phyloP scores from a whole-genome alignment of 2,113 vertebrate genomes.

The Terrapene triunguis region DNA sequence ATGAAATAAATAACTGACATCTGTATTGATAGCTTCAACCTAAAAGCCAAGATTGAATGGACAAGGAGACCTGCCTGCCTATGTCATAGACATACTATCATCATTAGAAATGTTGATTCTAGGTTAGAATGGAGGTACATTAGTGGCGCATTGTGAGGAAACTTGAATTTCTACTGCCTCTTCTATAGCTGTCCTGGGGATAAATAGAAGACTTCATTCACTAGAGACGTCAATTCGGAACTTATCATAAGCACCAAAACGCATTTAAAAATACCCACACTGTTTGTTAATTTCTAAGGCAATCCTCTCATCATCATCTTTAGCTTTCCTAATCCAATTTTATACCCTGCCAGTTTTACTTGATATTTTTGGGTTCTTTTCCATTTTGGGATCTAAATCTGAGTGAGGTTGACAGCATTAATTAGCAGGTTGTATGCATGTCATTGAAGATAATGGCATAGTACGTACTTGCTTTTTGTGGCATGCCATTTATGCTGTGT shows the following conservation, averaged over 20 bases:
- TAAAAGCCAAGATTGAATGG: background rate
- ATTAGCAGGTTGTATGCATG: rapidly evolving
- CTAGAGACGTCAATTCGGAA: background rate
- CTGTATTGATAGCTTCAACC: background rate
- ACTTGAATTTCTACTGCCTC: background rate
- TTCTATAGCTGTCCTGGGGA: background rate
- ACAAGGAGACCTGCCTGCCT: background rate
- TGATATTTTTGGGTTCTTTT: background rate
- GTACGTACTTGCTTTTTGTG: background rate
- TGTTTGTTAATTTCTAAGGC: background rate
- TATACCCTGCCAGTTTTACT: background rate
- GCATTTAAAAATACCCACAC: background rate
- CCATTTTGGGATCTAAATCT: background rate
- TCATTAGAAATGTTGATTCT: background rate
- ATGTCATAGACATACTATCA: background rate
- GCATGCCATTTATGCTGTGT: constrained; percentile 6
- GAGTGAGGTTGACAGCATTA: background rate
- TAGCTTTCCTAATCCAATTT: background rate
- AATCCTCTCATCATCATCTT: background rate
- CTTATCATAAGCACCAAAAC: background rate
- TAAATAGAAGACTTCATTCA: background rate
- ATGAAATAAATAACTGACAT: background rate
- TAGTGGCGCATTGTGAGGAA: background rate
- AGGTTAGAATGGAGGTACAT: background rate
- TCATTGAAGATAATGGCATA: background rate